Evolutionary conservation across 2,113 vertebrate species (phyloP), one percentile per base, ranked within the genome.

Genomic region (Brachyhypopomus occidentalis): DNA sequence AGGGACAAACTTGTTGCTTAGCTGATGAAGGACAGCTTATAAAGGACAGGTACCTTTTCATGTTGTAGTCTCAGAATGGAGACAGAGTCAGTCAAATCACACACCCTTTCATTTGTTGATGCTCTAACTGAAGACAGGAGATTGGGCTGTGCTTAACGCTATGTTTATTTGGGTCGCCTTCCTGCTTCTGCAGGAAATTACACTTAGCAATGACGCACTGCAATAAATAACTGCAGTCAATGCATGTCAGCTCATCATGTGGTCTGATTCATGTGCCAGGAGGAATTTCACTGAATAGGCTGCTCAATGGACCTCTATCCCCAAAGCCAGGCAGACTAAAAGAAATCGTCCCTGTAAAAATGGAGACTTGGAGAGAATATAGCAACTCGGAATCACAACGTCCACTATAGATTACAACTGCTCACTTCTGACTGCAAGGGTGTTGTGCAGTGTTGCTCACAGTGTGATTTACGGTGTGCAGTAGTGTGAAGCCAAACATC

Each of bases 211-310:
- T 71, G 22, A 52, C 0, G 0, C 64, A 82, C 60, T 67, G 45
- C 72, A n/a, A 41, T 79, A 25, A 76, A 75, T 75, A 38, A 73
- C 45, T 45, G 34, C 17, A 30, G 45, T 48, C 14, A 81, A 73
- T 69, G 55, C 52, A 19, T 48, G 45, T 20, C 22, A 25, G 27
- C 11, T 78, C 71, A 74, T 78, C 23, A 67, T 36, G 45, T 22
- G 22, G 30, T 60, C 25, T 79, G 52, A 79, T 45, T 62, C 36
- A 78, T 72, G 22, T 55, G 56, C 45, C n/a, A 59, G 41, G 59
- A 74, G 17, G 71, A 75, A 74, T 64, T 74, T 55, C 30, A 25
- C 36, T 48, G 67, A 72, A 27, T 34, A 56, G 36, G 34, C 38
- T 80, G 36, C 22, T 72, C 38, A 55, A 27, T 38, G 12, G 6